A percentile compares a stretch with the other conserved stretches of the same genome.
These are phyloP conservation scores for Lycorma delicatula DNA, from an alignment of 1,140 invertebrate species.

Conservation along the genomic window DNA sequence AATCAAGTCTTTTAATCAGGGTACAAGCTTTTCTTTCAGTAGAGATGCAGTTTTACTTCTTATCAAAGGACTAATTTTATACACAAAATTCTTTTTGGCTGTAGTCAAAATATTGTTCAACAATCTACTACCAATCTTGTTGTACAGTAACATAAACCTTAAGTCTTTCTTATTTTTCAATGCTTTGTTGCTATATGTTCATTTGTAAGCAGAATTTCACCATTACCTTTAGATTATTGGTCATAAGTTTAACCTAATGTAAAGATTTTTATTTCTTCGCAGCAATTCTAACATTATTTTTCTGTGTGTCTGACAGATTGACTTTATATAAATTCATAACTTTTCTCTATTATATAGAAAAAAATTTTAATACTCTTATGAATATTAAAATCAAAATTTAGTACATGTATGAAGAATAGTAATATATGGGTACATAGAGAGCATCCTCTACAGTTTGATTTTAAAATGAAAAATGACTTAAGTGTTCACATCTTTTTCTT, in stretches of 20 bases:
- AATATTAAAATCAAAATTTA: not conserved
- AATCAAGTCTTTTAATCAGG: not conserved
- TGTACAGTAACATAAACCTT: not conserved
- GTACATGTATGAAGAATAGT: too few species aligned
- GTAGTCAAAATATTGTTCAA: not conserved
- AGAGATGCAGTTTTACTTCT: not conserved
- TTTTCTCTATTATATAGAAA: not conserved
- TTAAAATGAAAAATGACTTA: too few species aligned
- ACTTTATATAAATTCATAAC: not conserved
- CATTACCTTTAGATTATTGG: not conserved
- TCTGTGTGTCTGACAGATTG: not conserved
- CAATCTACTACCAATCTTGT: not conserved
- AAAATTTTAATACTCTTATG: not conserved
- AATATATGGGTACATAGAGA: too few species aligned
- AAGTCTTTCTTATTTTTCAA: constrained; percentile 7
- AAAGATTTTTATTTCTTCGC: not conserved
- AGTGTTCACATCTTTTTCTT: too few species aligned
- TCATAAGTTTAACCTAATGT: not conserved
- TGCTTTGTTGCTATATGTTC: not conserved
- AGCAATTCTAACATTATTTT: not conserved
- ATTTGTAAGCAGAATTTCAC: not conserved
- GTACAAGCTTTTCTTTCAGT: not conserved
- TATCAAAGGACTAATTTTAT: not conserved
- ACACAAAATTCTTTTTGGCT: not conserved
- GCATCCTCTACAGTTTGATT: too few species aligned